Percentiles rank a stretch among this genome's conserved stretches.
Evolutionary conservation across 2,797 vertebrate species (phyloP).

Genomic region (Gallinago solitaria): DNA sequence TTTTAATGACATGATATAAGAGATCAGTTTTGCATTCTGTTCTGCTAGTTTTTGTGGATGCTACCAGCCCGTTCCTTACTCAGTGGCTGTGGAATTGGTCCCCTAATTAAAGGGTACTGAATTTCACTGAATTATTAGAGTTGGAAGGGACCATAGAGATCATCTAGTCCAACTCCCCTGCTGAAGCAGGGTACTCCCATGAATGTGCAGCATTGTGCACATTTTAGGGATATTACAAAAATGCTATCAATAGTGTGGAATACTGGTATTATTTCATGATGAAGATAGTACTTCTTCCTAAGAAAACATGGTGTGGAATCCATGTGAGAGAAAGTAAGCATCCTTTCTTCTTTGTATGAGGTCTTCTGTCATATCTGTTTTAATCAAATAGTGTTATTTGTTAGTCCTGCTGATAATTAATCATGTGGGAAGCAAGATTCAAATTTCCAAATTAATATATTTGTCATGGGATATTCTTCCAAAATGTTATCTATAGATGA

Average conservation of each 20-base stretch:
- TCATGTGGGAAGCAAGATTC: background rate
- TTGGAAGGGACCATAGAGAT: too few relatives aligned
- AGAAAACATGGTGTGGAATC: background rate
- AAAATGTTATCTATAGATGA: background rate
- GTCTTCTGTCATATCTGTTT: background rate
- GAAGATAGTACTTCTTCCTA: background rate
- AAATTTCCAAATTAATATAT: background rate
- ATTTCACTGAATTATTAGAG: too few relatives aligned
- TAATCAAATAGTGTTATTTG: background rate
- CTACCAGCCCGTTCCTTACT: background rate
- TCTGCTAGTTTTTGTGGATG: background rate
- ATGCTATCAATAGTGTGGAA: background rate
- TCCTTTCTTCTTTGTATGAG: background rate
- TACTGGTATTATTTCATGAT: background rate
- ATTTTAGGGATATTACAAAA: background rate
- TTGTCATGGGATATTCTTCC: background rate
- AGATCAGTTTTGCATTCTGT: background rate
- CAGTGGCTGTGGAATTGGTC: background rate
- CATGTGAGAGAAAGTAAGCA: background rate
- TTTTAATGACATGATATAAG: background rate
- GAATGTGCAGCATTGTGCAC: background rate
- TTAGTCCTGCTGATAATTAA: background rate
- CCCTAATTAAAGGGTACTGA: background rate
- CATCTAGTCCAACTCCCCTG: too few relatives aligned
- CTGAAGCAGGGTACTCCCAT: background rate